Base-by-base conservation (phyloP, 1,140 invertebrate genomes). In the Propsilocerus akamusi region DNA sequence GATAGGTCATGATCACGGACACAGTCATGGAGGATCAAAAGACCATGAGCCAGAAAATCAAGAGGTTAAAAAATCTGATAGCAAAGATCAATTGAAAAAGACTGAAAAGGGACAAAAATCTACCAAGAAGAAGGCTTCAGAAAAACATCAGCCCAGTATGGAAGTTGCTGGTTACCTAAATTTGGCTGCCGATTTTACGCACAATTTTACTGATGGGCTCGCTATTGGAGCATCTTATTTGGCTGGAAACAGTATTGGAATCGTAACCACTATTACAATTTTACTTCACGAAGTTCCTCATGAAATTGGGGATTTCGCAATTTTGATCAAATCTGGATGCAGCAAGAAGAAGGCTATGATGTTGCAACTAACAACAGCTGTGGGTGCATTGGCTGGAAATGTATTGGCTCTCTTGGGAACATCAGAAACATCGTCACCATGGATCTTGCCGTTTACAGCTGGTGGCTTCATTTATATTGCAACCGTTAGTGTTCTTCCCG, bases 401-500 rank as follows among this genome's bases (percentile, higher is more conserved):
- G 70, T 86, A 3, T 68, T 92, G 53, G 94, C 91, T 49, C 73
- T 97, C 8, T 65, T 65, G n/a, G 62, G 62, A 4, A 62, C 62
- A 3, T 55, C 58, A 53, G 81, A 82, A 65, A 77, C 80, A 17
- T 77, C 79, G 52, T 87, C 86, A 4, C 82, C 83, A 1, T 97
- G 92, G 91, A 93, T 97, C 57, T 70, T 96, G 24, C 93, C 92
- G 3, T 97, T 97, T 61, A 96, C 94, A 0, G 86, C 93, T 12
- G 94, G 94, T 26, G 90, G 92, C 2, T 97, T 98, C 65, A 76
- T 98, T 12, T 91, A 97, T 64, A 97, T 98, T 52, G 89, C 91
- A 5, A 69, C 97, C 47, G 89, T 95, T 1, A 92, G 88, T 20
- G 82, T 97, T 22, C 67, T 97, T 41, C 94, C 94, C 0, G 92